Evolutionary conservation across 1,140 invertebrate genomes (phyloP), one percentile per base, ranked within the genome.

Genomic region (Ips typographus): DNA sequence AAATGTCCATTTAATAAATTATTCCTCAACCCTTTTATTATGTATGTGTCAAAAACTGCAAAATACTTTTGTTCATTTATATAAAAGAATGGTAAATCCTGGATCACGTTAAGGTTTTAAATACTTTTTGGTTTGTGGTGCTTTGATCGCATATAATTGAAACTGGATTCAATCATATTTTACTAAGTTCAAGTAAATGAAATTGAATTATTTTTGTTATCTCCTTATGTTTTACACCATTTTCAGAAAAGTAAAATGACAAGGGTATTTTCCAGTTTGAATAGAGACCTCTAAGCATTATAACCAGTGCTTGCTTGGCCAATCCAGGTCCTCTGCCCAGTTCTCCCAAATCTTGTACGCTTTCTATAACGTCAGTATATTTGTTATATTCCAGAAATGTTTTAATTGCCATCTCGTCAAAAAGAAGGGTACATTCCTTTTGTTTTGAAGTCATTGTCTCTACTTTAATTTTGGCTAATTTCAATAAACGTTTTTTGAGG

Each of bases 321-420:
- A 61, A 3, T 6, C 6, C 40, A 39, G 22, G 2, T 39, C 8
- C 2, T 6, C 70, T 6, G 8, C 70, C 70, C 2, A 71, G 44
- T 1, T 60, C 40, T 40, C 70, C 70, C 2, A 71, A 49, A 58
- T 71, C 70, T 56, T 66, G 41, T 67, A 42, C 60, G 1, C 70
- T 63, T 56, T 67, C 52, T 37, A 71, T 67, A 3, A 61, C 3
- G n/a, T 68, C 70, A 40, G 6, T 39, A 39, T 39, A 8, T 7
- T 57, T 39, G 2, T 4, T 8, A 40, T 40, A 57, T 5, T 40
- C 55, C 41, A 47, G 4, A 3, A n/a, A 4, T 53, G 44, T n/a
- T 57, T 67, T 61, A 37, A 71, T 61, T 1, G 56, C 47, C 65
- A 71, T 71, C 62, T 69, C 51, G 57, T 69, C 67, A 4, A 69